Conservation (phyloP, 2,888 invertebrate genomes). For the Petrolisthes manimaculis region DNA sequence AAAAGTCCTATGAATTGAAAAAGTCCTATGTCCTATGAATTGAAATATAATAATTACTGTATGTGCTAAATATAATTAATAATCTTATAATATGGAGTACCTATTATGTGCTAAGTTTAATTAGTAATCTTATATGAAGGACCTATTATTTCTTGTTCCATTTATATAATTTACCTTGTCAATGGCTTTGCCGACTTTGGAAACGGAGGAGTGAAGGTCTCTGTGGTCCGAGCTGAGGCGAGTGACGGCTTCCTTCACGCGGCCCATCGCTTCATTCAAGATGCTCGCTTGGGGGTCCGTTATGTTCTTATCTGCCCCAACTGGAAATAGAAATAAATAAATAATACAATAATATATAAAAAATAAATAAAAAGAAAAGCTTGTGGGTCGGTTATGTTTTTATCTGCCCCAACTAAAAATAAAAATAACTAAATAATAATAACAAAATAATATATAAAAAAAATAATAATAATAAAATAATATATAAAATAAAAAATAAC, state of each 20-base stretch:
- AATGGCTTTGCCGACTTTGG: slow-evolving; percentile 96
- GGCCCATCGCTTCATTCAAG: slow-evolving; percentile 80
- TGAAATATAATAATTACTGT: too few species aligned
- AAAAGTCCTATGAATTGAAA: too few species aligned
- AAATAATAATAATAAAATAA: not conserved
- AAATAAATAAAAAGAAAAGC: slow-evolving; percentile 51
- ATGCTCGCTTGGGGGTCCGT: slow-evolving; percentile 79
- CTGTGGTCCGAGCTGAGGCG: slow-evolving; percentile 88
- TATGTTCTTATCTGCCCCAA: slow-evolving; percentile 70
- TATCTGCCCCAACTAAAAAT: slow-evolving; percentile 37
- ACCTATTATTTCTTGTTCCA: too few species aligned
- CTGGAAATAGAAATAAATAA: slow-evolving; percentile 13
- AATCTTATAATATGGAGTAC: too few species aligned
- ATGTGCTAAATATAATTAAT: too few species aligned
- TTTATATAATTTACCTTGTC: slow-evolving; percentile 77
- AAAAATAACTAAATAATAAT: not conserved
- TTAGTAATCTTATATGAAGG: not conserved
- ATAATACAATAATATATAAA: not conserved
- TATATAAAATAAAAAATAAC: not conserved
- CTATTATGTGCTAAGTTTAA: too few species aligned
- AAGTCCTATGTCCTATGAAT: too few species aligned
- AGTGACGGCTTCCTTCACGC: slow-evolving; percentile 85
- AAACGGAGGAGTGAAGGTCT: slow-evolving; percentile 81
- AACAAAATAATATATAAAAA: not conserved
- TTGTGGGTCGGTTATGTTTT: slow-evolving; percentile 78